Percentiles rank a stretch among this genome's conserved stretches.
Conservation (phyloP, 2,888 invertebrate species). For the Callimorpha dominula region DNA sequence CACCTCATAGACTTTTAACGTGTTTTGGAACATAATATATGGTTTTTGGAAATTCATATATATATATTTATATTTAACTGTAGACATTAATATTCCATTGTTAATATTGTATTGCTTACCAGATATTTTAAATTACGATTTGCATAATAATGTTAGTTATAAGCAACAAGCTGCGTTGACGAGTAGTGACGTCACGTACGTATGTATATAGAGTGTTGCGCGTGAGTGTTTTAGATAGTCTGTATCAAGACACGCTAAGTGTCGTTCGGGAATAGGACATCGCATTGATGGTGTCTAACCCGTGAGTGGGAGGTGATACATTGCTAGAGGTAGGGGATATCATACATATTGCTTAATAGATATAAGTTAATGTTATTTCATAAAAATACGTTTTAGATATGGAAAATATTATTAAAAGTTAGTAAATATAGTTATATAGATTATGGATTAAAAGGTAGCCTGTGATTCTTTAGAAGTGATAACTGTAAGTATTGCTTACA, state of each 20-base stretch:
- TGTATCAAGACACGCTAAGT: slow-evolving; percentile 63
- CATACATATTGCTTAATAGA: slow-evolving; percentile 11
- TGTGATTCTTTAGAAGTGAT: neutral
- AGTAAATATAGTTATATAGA: neutral
- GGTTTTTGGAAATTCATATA: neutral
- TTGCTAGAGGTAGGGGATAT: slow-evolving; percentile 56
- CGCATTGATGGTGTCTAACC: slow-evolving; percentile 41
- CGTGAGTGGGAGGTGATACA: slow-evolving; percentile 40
- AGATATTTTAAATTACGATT: slow-evolving; percentile 28
- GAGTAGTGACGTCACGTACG: slow-evolving; percentile 67
- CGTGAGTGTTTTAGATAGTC: slow-evolving; percentile 74
- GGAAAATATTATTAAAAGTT: neutral
- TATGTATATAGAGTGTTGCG: slow-evolving; percentile 79
- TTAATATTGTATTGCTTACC: neutral
- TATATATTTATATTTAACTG: neutral
- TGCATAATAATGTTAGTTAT: slow-evolving; percentile 36
- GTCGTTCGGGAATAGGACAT: slow-evolving; percentile 65
- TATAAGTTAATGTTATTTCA: slow-evolving; percentile 10
- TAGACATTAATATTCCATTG: neutral
- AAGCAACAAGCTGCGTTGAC: slow-evolving; percentile 34
- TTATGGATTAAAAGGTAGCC: neutral
- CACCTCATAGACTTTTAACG: too few relatives aligned
- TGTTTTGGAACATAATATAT: too few relatives aligned
- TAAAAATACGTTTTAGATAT: neutral
- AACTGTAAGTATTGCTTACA: neutral